Evolutionary conservation across 2,113 vertebrate genomes (phyloP).

Genomic region (Dasyurus viverrinus): DNA sequence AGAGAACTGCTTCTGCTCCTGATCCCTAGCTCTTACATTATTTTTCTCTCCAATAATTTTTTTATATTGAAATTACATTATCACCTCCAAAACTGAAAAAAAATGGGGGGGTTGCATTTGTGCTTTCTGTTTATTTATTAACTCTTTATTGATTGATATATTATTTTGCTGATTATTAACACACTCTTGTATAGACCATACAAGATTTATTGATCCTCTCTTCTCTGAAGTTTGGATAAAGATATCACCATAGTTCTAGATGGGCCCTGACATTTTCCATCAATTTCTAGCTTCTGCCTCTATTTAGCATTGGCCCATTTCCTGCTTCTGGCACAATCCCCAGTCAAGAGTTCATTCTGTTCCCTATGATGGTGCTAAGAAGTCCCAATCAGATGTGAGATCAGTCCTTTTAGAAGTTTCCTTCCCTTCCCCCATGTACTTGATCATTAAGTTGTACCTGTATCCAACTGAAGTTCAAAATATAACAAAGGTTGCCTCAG

Average conservation of each 20-base stretch:
- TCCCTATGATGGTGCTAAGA: not conserved
- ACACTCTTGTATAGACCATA: not conserved
- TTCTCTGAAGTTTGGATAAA: not conserved
- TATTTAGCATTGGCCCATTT: not conserved
- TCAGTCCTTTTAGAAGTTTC: not conserved
- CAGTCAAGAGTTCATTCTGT: not conserved
- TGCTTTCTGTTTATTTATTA: not conserved
- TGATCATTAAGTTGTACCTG: not conserved
- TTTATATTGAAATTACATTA: not conserved
- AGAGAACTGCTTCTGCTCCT: not conserved
- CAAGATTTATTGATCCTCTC: not conserved
- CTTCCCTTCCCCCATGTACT: fast-evolving
- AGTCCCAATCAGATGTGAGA: not conserved
- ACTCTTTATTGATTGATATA: no score
- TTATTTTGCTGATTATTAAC: not conserved
- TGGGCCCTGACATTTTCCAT: no score
- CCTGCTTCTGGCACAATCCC: no score
- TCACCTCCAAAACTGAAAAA: not conserved
- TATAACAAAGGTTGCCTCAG: not conserved
- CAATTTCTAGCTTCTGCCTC: not conserved
- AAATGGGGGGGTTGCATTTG: not conserved
- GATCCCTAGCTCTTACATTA: not conserved
- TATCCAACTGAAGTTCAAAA: not conserved
- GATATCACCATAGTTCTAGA: not conserved
- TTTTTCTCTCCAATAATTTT: not conserved